Evolutionary conservation across 2,113 vertebrate genomes (phyloP).

Genomic region (Sarotherodon lohbergeri): DNA sequence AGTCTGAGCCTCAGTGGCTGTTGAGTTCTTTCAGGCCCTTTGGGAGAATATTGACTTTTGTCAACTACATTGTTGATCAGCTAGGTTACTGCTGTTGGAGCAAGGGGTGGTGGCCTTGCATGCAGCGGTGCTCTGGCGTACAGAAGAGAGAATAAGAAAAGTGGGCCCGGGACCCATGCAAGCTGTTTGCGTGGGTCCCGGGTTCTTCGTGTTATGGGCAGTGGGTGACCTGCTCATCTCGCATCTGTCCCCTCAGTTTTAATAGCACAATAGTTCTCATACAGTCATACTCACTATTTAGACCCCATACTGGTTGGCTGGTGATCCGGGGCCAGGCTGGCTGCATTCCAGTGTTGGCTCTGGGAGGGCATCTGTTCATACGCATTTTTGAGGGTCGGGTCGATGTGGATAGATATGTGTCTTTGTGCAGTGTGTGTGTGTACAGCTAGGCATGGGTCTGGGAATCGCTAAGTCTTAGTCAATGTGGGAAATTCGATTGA

Average conservation of each 20-base stretch:
- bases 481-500: not conserved
- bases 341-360: not conserved
- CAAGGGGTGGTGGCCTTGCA: not conserved
- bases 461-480: not conserved
- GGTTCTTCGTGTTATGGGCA: not conserved
- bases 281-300: not conserved
- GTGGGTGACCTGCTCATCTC: not conserved
- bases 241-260: fast-evolving
- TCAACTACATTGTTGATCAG: not conserved
- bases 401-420: not conserved
- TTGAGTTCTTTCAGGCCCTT: not conserved
- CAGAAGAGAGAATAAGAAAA: not conserved
- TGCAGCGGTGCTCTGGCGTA: not conserved
- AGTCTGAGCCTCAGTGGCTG: not conserved
- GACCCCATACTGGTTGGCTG: not conserved
- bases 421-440: not conserved
- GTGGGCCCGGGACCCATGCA: not conserved
- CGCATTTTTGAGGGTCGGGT: not conserved
- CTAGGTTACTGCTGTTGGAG: not conserved
- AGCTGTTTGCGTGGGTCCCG: not conserved
- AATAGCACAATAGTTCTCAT: not conserved
- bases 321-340: not conserved
- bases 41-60: not conserved
- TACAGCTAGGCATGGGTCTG: not conserved
- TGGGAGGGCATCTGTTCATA: not conserved